Conservation (phyloP, 2,113 vertebrate species). For the Heterocephalus glaber region DNA sequence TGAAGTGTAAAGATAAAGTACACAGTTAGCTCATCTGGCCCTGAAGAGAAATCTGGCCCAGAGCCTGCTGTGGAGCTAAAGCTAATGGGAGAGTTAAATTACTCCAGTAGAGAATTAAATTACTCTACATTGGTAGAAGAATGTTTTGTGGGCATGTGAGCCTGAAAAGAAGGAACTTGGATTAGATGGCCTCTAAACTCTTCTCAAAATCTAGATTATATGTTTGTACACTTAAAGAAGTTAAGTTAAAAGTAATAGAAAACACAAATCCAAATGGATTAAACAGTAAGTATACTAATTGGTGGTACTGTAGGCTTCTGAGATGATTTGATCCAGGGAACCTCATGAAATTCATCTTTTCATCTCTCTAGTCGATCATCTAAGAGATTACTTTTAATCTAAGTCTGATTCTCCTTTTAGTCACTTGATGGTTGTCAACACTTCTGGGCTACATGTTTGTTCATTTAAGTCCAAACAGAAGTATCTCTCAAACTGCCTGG, state of each 20-base stretch:
- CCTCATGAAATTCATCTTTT: background rate
- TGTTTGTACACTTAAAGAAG: background rate
- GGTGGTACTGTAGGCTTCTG: background rate
- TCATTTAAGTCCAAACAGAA: background rate
- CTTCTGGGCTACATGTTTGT: background rate
- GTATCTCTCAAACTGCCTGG: background rate
- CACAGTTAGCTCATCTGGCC: background rate
- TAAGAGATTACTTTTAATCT: background rate
- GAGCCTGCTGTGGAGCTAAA: background rate
- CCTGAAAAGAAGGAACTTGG: background rate
- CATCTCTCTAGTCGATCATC: background rate
- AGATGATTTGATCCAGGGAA: background rate
- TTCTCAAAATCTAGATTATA: slow-evolving; percentile 11
- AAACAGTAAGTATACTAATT: background rate
- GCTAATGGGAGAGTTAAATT: background rate
- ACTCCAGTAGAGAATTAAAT: background rate
- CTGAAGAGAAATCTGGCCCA: background rate
- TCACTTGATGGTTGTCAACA: background rate
- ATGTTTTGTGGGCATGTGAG: background rate
- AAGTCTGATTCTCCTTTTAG: background rate
- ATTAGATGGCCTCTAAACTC: background rate
- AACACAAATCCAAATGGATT: background rate
- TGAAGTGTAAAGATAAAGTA: background rate
- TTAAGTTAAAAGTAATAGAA: background rate
- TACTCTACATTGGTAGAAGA: background rate